Conservation (phyloP, 2,888 invertebrate genomes). For the Pseudoips prasinana region DNA sequence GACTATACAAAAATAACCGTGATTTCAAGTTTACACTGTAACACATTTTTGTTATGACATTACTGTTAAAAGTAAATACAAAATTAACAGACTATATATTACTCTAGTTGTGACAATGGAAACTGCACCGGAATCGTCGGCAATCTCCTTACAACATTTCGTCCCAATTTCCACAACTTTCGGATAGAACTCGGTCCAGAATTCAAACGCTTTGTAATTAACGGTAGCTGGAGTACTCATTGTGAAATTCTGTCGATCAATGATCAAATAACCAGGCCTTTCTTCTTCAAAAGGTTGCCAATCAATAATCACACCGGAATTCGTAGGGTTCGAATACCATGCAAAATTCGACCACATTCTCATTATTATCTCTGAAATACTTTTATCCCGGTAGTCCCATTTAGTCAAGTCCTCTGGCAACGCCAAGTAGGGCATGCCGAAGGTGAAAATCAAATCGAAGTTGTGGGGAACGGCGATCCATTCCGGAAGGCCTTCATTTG, state of each 20-base stretch:
- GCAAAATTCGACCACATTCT: conserved; percentile 90
- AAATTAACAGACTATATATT: conserved; percentile 45
- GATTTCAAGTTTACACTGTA: conserved; percentile 40
- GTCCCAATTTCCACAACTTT: conserved; percentile 87
- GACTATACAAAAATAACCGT: conserved; percentile 72
- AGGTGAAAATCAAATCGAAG: conserved; percentile 90
- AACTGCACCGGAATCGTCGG: conserved; percentile 62
- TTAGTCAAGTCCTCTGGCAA: conserved; percentile 80
- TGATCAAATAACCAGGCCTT: conserved; percentile 86
- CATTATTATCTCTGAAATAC: conserved; percentile 90
- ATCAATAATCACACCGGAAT: conserved; percentile 86
- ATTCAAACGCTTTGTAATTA: conserved; percentile 89
- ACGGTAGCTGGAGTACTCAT: conserved; percentile 86
- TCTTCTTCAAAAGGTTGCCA: conserved; percentile 88
- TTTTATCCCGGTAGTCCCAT: conserved; percentile 90
- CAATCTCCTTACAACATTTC: conserved; percentile 86
- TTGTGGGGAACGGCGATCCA: conserved; percentile 92
- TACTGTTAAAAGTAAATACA: conserved; percentile 50
- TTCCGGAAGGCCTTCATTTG: conserved; percentile 85
- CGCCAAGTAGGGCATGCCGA: conserved; percentile 90
- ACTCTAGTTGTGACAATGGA: conserved; percentile 42
- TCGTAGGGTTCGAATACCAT: conserved; percentile 87
- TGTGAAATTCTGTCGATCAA: conserved; percentile 87
- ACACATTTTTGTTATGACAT: conserved; percentile 42
- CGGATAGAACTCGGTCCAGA: conserved; percentile 93